Percentiles rank a stretch among this genome's conserved stretches.
Evolutionary conservation across 2,797 vertebrate species (phyloP).

Genomic region (Microcaecilia unicolor): DNA sequence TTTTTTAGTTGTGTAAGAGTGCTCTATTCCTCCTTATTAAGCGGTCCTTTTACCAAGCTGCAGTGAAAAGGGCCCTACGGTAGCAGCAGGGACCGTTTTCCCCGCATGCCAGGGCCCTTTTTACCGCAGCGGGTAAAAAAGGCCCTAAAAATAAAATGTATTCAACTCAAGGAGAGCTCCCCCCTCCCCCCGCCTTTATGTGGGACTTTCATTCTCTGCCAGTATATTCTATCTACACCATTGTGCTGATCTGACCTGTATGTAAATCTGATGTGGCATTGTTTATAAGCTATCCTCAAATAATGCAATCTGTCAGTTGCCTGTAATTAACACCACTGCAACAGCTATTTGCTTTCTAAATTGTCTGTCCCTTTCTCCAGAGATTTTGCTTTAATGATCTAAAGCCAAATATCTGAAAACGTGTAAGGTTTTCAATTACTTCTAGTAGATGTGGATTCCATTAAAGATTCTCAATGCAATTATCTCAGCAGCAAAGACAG

Average conservation of each 20-base stretch:
- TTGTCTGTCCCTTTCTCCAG: fast-evolving
- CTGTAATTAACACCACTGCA: not conserved
- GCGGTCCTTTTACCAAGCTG: no score
- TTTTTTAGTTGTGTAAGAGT: no score
- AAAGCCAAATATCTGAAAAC: fast-evolving
- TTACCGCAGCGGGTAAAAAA: no score
- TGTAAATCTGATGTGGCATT: fast-evolving
- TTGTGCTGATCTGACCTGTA: fast-evolving
- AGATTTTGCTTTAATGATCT: fast-evolving
- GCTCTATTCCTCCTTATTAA: no score
- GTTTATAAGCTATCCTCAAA: not conserved
- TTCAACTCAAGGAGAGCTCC: no score
- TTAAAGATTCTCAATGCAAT: not conserved
- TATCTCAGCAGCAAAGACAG: not conserved
- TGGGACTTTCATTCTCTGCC: no score
- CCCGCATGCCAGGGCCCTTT: no score
- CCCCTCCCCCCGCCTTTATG: no score
- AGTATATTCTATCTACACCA: no score
- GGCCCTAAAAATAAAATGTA: no score
- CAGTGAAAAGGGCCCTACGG: no score
- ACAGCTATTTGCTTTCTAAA: not conserved
- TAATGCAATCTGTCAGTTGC: not conserved
- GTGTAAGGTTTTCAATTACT: not conserved
- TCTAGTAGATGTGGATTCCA: not conserved
- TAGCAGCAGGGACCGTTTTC: no score